Conservation (phyloP, 2,797 vertebrate species). For the Telmatherina bonti region DNA sequence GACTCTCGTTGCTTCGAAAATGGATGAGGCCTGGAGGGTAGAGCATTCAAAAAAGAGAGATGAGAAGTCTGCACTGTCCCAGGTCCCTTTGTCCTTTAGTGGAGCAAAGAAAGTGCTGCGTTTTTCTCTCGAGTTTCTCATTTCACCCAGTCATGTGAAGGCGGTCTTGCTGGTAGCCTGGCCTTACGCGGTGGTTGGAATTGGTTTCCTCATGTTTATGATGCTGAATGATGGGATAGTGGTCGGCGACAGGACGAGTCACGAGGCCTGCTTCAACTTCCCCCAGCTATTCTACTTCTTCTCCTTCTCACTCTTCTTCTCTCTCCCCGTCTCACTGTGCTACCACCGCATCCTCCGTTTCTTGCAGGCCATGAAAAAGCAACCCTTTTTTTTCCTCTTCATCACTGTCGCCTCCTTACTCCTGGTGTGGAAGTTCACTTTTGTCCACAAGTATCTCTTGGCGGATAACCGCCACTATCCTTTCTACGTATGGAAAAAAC, state of each 20-base stretch:
- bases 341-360: slow-evolving; percentile 84
- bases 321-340: slow-evolving; percentile 86
- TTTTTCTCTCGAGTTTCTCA: slow-evolving; percentile 84
- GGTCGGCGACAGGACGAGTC: slow-evolving; percentile 91
- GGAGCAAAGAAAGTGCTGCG: slow-evolving; percentile 77
- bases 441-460: slow-evolving; percentile 92
- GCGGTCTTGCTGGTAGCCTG: slow-evolving; percentile 82
- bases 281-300: slow-evolving; percentile 97
- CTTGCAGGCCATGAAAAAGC: slow-evolving; percentile 81
- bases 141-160: slow-evolving; percentile 77
- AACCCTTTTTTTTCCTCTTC: slow-evolving; percentile 81
- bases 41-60: slow-evolving; percentile 91
- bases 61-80: slow-evolving; percentile 76
- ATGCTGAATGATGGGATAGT: slow-evolving; percentile 91
- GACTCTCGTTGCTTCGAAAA: slow-evolving; percentile 85
- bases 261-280: slow-evolving; percentile 92
- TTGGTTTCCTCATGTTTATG: slow-evolving; percentile 86
- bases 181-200: slow-evolving; percentile 86
- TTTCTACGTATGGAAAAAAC: slow-evolving; percentile 94
- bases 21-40: slow-evolving; percentile 90
- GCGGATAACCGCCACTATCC: slow-evolving; percentile 96
- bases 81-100: slow-evolving; percentile 77
- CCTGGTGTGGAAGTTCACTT: slow-evolving; percentile 94
- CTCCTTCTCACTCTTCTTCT: slow-evolving; percentile 90
- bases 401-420: slow-evolving; percentile 76